A percentile compares a stretch with the other conserved stretches of the same genome.
phyloP scores from a whole-genome alignment of 2,888 invertebrate species.

The Alsophila aescularia region DNA sequence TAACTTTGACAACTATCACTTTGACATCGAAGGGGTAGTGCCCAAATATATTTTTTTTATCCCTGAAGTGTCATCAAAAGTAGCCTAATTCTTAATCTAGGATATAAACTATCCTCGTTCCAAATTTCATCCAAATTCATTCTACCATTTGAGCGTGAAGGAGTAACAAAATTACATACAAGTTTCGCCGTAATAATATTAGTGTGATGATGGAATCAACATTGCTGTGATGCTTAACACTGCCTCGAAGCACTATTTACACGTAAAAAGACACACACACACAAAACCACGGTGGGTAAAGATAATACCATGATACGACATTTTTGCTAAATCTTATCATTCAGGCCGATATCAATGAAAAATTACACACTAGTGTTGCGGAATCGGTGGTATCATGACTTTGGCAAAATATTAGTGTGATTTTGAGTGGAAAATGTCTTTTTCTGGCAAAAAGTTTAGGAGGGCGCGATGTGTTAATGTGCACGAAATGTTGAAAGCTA shows the following conservation, averaged over 20 bases:
- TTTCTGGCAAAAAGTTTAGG: slow-evolving; percentile 64
- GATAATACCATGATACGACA: slow-evolving; percentile 9
- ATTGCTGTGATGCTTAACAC: no score
- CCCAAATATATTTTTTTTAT: no score
- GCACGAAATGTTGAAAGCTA: slow-evolving; percentile 53
- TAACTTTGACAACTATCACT: no score
- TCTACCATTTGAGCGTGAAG: no score
- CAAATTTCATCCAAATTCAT: no score
- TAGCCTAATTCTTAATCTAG: no score
- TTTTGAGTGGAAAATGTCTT: slow-evolving; percentile 53
- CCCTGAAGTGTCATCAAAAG: no score
- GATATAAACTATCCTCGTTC: no score
- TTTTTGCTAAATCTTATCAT: slow-evolving; percentile 26
- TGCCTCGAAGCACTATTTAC: neutral
- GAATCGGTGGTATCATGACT: slow-evolving; percentile 3
- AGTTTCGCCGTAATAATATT: no score
- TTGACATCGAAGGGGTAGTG: no score
- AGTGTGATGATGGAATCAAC: no score
- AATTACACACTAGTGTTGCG: neutral
- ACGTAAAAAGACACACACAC: neutral
- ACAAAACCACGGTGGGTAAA: neutral
- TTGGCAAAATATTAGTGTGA: neutral
- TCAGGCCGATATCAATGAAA: slow-evolving; percentile 10
- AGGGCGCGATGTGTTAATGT: slow-evolving; percentile 63
- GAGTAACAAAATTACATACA: no score